Conservation (phyloP, 2,888 invertebrate species). For the Microctonus aethiopoides region DNA sequence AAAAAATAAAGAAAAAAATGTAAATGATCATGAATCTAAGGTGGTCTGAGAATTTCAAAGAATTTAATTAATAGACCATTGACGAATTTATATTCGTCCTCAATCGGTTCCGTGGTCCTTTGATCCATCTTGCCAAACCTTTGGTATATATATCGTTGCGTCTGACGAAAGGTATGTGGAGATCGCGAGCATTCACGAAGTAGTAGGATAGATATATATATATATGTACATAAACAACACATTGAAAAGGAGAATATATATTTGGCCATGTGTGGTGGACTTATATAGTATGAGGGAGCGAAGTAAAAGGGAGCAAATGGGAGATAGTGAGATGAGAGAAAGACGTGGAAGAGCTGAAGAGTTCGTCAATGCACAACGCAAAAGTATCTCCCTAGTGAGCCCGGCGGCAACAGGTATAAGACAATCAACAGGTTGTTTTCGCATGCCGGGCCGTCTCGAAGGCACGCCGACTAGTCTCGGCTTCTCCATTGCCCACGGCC, state of each 20-base stretch:
- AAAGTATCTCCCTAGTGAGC: conserved; percentile 25
- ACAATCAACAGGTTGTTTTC: conserved; percentile 64
- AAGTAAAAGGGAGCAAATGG: too few species aligned
- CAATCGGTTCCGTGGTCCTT: conserved; percentile 35
- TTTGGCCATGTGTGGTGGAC: background rate
- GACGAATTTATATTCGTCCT: conserved; percentile 18
- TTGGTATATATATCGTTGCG: conserved; percentile 28
- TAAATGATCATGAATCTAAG: background rate
- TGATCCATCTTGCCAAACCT: conserved; percentile 30
- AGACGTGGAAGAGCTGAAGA: background rate
- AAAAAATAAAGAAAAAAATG: background rate
- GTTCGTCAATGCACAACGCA: background rate
- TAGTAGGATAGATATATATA: conserved; percentile 32
- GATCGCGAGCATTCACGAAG: conserved; percentile 48
- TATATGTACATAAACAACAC: background rate
- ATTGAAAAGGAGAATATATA: conserved; percentile 6
- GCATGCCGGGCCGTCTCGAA: conserved; percentile 56
- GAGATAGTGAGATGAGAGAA: background rate
- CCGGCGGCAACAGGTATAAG: conserved; percentile 56
- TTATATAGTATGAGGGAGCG: background rate
- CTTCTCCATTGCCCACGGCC: conserved; percentile 39
- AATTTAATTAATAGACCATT: conserved; percentile 23
- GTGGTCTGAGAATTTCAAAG: conserved; percentile 5
- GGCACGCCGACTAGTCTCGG: conserved; percentile 43
- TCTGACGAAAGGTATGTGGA: conserved; percentile 44